Percentiles rank a stretch among this genome's conserved stretches.
phyloP scores from a whole-genome alignment of 2,113 vertebrate genomes.

The Perca schrenkii region DNA sequence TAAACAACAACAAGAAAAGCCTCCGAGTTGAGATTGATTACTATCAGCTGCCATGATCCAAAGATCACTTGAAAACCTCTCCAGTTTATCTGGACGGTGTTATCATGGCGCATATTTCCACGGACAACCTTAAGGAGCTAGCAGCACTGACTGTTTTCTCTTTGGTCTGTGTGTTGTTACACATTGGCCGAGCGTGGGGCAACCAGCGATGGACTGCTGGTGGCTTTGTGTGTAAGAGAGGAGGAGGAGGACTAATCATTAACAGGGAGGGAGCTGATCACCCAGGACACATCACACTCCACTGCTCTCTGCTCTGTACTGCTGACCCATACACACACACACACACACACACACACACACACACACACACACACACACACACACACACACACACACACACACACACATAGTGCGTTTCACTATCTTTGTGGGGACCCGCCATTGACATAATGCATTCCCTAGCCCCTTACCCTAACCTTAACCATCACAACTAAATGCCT shows the following conservation, averaged over 20 bases:
- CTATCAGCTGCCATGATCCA: not conserved
- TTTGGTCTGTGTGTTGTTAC: not conserved
- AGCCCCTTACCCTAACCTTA: too few relatives aligned
- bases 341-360: too few relatives aligned
- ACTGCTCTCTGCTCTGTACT: slow-evolving; percentile 21
- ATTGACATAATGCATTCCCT: too few relatives aligned
- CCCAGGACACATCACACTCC: slow-evolving; percentile 24
- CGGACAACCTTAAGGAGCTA: slow-evolving; percentile 41
- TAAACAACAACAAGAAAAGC: slow-evolving; percentile 53
- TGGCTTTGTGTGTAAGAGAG: slow-evolving; percentile 30
- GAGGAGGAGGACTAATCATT: slow-evolving; percentile 67
- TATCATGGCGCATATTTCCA: slow-evolving; percentile 44
- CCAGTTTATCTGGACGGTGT: not conserved
- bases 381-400: too few relatives aligned
- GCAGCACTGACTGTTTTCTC: slow-evolving; percentile 7
- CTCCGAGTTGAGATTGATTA: slow-evolving; percentile 18
- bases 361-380: too few relatives aligned
- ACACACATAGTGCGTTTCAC: too few relatives aligned
- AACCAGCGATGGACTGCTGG: slow-evolving; percentile 25
- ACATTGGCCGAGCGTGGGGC: slow-evolving; percentile 20
- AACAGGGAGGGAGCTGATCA: slow-evolving; percentile 50
- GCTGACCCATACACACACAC: slow-evolving; percentile 1
- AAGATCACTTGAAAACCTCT: not conserved
- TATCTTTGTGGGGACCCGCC: too few relatives aligned
- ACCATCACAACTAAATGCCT: too few relatives aligned